These are phyloP conservation scores for Bombyx mandarina DNA, from an alignment of 1,140 invertebrate species.

Conservation along the genomic window DNA sequence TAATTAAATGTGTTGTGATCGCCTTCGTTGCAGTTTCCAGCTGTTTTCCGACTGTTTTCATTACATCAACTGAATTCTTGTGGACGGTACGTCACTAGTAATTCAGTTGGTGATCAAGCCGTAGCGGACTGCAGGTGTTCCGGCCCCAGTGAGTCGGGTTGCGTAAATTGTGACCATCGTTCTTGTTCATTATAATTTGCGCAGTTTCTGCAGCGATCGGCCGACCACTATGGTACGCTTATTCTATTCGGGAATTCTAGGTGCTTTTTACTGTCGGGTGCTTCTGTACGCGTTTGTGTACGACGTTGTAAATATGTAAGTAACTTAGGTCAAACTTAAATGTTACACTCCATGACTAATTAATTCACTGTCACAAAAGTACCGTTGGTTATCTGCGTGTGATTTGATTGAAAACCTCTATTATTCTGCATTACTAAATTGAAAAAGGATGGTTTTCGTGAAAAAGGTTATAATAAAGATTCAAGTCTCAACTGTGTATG, in stretches of 20 bases:
- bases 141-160: conserved; percentile 42
- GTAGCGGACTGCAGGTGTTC: background rate
- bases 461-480: too few species aligned
- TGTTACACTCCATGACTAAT: conserved; percentile 44
- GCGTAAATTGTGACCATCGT: conserved; percentile 13
- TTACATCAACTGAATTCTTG: too few species aligned
- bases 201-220: conserved; percentile 39
- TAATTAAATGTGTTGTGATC: conserved; percentile 28
- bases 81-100: background rate
- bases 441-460: too few species aligned
- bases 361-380: conserved; percentile 35
- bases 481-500: too few species aligned
- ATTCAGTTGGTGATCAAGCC: background rate
- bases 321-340: conserved; percentile 45
- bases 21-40: conserved; percentile 20
- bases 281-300: conserved; percentile 64
- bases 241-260: conserved; percentile 64
- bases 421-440: too few species aligned
- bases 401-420: too few species aligned
- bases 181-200: conserved; percentile 21
- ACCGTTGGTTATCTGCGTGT: conserved; percentile 1
- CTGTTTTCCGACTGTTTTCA: background rate
- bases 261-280: conserved; percentile 69
- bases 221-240: conserved; percentile 51
- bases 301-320: conserved; percentile 62